phyloP scores from a whole-genome alignment of 1,140 invertebrate genomes.

The Pachypeltis micranthus region DNA sequence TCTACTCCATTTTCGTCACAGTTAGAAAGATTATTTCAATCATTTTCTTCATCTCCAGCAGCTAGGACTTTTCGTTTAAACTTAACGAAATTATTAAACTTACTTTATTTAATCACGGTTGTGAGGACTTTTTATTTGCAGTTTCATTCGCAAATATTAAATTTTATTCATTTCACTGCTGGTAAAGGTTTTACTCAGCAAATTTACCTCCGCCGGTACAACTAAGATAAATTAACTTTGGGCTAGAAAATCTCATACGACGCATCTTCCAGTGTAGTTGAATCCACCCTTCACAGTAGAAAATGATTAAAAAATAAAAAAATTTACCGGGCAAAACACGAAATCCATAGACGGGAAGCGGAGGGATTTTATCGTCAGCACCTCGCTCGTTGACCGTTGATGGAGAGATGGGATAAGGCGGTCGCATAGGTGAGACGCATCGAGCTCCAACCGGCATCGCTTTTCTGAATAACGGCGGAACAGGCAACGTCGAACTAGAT shows the following conservation, averaged over 20 bases:
- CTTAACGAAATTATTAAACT: no score
- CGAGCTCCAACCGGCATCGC: conserved; percentile 29
- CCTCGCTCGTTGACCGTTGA: conserved; percentile 20
- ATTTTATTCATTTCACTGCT: background rate
- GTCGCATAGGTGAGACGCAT: conserved; percentile 5
- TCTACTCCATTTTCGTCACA: no score
- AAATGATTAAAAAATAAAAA: background rate
- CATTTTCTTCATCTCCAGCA: no score
- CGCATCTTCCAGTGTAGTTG: background rate
- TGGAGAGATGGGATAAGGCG: conserved; percentile 17
- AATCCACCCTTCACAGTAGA: background rate
- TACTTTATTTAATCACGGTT: no score
- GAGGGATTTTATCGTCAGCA: conserved; percentile 10
- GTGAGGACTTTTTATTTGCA: background rate
- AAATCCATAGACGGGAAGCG: conserved; percentile 21
- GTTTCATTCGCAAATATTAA: background rate
- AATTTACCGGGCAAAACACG: conserved; percentile 19
- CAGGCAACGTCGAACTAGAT: conserved; percentile 11
- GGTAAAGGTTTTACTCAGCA: background rate
- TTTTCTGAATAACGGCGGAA: conserved; percentile 19
- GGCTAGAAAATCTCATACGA: background rate
- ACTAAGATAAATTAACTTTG: no score
- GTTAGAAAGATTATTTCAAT: no score
- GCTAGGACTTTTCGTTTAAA: no score
- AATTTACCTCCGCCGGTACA: no score